Base-by-base conservation (phyloP, 1,140 invertebrate genomes). In the Papilio machaon region DNA sequence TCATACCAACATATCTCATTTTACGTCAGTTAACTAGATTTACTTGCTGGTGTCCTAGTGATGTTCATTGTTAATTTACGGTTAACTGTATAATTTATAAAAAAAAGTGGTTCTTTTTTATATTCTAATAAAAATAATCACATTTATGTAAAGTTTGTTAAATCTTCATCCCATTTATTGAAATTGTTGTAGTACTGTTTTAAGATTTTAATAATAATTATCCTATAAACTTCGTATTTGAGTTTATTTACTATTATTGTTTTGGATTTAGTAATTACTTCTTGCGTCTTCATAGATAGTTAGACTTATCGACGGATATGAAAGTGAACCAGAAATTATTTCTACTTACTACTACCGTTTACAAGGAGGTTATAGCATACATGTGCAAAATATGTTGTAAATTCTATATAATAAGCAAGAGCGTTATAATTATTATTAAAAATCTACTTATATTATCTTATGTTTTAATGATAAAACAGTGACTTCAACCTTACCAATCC, bases 1-100 rank as follows among this genome's bases (percentile, higher is more conserved):
- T n/a, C n/a, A n/a, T 35, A n/a, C 8, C n/a, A 6, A 43, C 13
- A 35, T 79, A 43, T 60, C 58, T 64, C 30, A 54, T 46, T 38
- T 30, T 67, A 79, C 58, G 77, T 67, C 77, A 79, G n/a, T 67
- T 58, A 11, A 58, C 52, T 52, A 0, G 13, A 52, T 54, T 43
- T 17, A 58, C 75, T 64, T 79, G 77, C 9, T 79, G 46, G n/a
- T 43, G 58, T 60, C 54, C 8, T 79, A 79, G 77, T 67, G 77
- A 47, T 79, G 77, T 79, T 47, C 30, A 43, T 35, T n/a, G 15
- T 43, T 79, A 19, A 74, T 19, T 47, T 8, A 74, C 23, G 46
- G 47, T 38, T 17, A 67, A 35, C 3, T 35, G 10, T 67, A 35
- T 5, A 35, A 35, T 4, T 67, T 13, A 38, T 67, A 35, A 35